A percentile compares a stretch with the other conserved stretches of the same genome.
phyloP scores from a whole-genome alignment of 2,113 vertebrate genomes.

The Atrichornis clamosus region DNA sequence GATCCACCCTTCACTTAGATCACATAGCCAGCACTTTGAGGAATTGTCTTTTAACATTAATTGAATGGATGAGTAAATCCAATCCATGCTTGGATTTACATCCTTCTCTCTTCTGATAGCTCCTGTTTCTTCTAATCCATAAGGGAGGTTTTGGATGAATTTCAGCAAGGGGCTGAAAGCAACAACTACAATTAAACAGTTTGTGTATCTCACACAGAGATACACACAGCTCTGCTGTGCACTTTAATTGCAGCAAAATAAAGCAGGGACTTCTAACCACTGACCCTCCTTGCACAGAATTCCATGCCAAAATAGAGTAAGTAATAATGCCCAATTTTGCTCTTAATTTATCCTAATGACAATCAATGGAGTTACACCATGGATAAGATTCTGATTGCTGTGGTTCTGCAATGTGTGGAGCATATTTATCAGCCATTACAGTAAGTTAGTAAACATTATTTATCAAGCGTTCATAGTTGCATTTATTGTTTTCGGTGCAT shows the following conservation, averaged over 20 bases:
- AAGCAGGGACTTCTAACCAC: neutral
- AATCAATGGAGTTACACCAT: neutral
- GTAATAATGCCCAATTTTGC: neutral
- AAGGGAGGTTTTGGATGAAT: neutral
- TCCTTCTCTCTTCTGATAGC: neutral
- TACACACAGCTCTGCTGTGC: neutral
- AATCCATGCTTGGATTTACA: conserved; percentile 26
- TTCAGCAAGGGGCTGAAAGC: neutral
- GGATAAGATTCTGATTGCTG: neutral
- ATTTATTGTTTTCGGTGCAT: neutral
- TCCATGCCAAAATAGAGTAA: neutral
- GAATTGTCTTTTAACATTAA: conserved; percentile 54
- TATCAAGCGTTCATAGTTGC: neutral
- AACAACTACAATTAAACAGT: neutral
- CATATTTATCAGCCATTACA: neutral
- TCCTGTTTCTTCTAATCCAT: neutral
- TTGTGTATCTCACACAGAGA: neutral
- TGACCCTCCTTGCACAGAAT: neutral
- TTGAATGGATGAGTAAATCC: conserved; percentile 27
- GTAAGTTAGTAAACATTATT: neutral
- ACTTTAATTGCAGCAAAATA: neutral
- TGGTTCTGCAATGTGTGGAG: neutral
- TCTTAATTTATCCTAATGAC: neutral
- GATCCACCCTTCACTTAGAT: conserved; percentile 37
- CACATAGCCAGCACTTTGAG: conserved; percentile 32